phyloP scores from a whole-genome alignment of 2,113 vertebrate genomes.

The Odontesthes bonariensis region DNA sequence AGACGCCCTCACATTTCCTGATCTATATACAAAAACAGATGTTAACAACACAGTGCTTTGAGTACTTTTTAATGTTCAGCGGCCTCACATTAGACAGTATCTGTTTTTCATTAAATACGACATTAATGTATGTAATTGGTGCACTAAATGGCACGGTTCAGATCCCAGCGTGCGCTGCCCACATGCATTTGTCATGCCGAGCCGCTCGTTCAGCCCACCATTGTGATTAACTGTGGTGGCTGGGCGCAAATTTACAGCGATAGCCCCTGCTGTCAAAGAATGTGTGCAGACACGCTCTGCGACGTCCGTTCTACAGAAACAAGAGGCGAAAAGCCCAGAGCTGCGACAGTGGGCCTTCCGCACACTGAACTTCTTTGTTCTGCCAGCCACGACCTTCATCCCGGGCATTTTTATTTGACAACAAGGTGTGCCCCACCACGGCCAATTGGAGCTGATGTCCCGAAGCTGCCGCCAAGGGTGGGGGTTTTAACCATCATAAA shows the following conservation, averaged over 20 bases:
- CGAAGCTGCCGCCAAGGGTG: constrained; percentile 52
- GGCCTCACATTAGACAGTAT: constrained; percentile 16
- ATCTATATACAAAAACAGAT: constrained; percentile 51
- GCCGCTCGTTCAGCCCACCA: constrained; percentile 46
- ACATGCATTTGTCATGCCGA: constrained; percentile 55
- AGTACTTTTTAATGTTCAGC: neutral
- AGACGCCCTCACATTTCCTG: constrained; percentile 45
- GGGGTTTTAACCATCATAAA: constrained; percentile 70
- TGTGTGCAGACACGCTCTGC: constrained; percentile 5
- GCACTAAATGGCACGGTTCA: constrained; percentile 20
- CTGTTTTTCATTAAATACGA: constrained; percentile 49
- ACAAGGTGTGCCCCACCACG: constrained; percentile 55
- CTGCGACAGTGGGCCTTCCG: neutral
- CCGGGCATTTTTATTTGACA: constrained; percentile 76
- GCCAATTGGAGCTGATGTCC: constrained; percentile 65
- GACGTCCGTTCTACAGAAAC: constrained; percentile 33
- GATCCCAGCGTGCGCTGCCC: constrained; percentile 53
- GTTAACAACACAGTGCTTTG: constrained; percentile 10
- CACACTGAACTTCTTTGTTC: constrained; percentile 72
- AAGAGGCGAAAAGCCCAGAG: constrained; percentile 1
- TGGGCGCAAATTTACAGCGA: constrained; percentile 50
- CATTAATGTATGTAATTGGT: constrained; percentile 37
- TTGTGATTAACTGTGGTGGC: constrained; percentile 63
- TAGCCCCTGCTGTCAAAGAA: constrained; percentile 45
- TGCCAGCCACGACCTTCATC: constrained; percentile 53